Evolutionary conservation across 2,113 vertebrate genomes (phyloP), one percentile per base, ranked within the genome.

Genomic region (Notarius lentiginosus): DNA sequence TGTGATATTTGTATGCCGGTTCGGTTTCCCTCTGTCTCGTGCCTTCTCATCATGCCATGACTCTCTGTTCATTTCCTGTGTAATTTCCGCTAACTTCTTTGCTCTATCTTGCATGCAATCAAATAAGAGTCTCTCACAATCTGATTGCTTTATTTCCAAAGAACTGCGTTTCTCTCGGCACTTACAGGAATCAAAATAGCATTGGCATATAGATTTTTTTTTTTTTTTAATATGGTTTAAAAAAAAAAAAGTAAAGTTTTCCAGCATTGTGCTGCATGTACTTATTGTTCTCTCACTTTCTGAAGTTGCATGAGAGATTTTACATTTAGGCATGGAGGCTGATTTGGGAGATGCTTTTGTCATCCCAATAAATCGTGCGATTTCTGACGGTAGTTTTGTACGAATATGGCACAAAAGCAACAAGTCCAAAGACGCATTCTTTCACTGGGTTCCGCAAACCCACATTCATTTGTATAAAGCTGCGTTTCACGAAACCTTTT

Each of bases 71-170:
- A 88, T 90, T 91, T 90, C 89, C 90, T 88, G 86, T 88, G 88
- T 89, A 89, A 91, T 91, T 90, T 90, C 90, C 88, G 86, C 73
- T 60, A 53, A 58, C 83, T 65, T 20, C 53, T 66, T 30, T 60
- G 53, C 56, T 93, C 90, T 87, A 92, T 89, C 93, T 95, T 63
- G 91, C 91, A 92, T 94, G 92, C 83, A 89, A 91, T 94, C 89
- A 92, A 92, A 92, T 93, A n/a, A 51, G 55, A 18, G 60, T 2
- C 58, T 70, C n/a, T 47, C 30, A 49, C 85, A 86, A 72, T 87
- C 66, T 22, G 75, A 79, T 56, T 66, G 68, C 0, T 53, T 9
- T 58, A 27, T 70, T 66, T 55, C 49, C 14, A 53, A 30, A 20
- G n/a, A 9, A 5, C 83, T 72, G 55, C 17, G 17, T 79, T 56